Base-by-base conservation (phyloP, 2,113 vertebrate genomes). In the Apodemus speciosus region DNA sequence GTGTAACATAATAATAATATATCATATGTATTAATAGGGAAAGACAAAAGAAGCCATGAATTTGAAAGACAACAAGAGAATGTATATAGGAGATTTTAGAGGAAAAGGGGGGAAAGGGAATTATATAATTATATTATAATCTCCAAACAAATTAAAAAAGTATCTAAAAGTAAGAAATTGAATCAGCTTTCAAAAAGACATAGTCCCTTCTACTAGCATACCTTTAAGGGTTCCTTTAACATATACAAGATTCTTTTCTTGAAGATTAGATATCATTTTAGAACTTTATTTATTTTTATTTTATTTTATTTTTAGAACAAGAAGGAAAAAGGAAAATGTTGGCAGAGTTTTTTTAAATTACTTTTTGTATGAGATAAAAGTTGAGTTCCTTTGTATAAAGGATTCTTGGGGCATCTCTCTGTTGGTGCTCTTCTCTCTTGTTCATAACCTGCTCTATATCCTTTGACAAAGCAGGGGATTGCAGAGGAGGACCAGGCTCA, bases 401-500 rank as follows among this genome's bases (percentile, higher is more conserved):
- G 60, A 71, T 73, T 84, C 49, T 85, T 58, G 72, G 46, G 43
- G 60, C 73, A 66, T 76, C 49, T 95, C 64, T 76, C 58, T 87
- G 84, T 58, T 53, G 80, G 58, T 69, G 75, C 32, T 51, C 60
- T 90, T 73, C 35, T 88, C 90, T 72, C 80, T 86, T 75, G 72
- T 90, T 96, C 93, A 56, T 68, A 85, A 69, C 89, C 87, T 58
- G 85, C 72, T 77, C 84, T 46, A 75, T 13, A 92, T 83, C 60
- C 88, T 87, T 93, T 94, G 90, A 95, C 88, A 75, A 90, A 87
- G 83, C 66, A 89, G 62, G 32, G 89, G 87, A 89, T 5, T 96
- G 92, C 96, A 93, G 93, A 88, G 93, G 94, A 96, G 87, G 92
- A 73, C 81, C 60, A 69, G 90, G 94, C 85, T 92, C 53, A 76